phyloP scores from a whole-genome alignment of 2,888 invertebrate genomes.

The Steinernema carpocapsae region DNA sequence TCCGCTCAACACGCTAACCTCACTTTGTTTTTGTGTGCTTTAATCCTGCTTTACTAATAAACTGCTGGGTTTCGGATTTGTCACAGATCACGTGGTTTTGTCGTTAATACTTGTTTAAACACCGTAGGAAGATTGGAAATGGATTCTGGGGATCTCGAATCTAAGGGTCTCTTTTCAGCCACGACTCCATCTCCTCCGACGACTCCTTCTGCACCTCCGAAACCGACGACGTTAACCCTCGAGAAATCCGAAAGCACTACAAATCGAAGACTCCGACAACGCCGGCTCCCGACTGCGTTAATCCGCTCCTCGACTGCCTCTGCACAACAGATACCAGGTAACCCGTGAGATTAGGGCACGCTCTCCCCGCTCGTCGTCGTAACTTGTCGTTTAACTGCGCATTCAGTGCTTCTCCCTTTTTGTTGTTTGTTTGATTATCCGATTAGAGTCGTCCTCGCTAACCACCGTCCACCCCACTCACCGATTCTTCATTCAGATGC shows the following conservation, averaged over 20 bases:
- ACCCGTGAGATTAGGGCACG: not conserved
- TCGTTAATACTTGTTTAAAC: not conserved
- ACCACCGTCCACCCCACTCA: conserved; percentile 11
- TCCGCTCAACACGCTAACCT: conserved; percentile 28
- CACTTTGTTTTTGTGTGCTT: not conserved
- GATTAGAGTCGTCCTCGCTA: not conserved
- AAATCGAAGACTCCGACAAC: not conserved
- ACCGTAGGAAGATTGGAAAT: not conserved
- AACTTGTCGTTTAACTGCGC: no score
- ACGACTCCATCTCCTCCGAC: not conserved
- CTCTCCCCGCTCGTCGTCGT: not conserved
- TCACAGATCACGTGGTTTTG: not conserved
- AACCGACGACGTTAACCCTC: not conserved
- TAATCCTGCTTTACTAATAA: conserved; percentile 3
- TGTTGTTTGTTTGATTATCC: conserved; percentile 26
- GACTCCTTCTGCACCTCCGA: not conserved
- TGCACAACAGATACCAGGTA: conserved; percentile 27
- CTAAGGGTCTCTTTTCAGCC: not conserved
- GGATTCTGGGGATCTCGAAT: not conserved
- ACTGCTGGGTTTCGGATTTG: not conserved
- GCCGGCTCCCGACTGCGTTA: conserved; percentile 13
- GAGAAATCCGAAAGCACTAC: conserved; percentile 21
- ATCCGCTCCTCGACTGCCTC: conserved; percentile 1
- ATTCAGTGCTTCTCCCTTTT: not conserved
- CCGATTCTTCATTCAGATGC: conserved; percentile 11